Conservation (phyloP, 2,888 invertebrate genomes). For the Trissoscelio sp. region DNA sequence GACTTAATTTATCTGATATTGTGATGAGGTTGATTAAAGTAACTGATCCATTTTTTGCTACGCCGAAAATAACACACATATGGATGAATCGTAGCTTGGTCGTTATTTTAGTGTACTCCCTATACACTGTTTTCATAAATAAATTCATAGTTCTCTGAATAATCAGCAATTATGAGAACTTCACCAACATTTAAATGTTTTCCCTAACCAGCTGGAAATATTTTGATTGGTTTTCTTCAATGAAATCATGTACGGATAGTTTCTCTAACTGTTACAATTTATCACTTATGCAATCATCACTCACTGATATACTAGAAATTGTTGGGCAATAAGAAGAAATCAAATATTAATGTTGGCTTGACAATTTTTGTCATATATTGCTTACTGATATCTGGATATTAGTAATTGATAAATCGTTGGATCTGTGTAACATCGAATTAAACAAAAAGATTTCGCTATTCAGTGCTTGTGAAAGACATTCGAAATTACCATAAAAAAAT, state of each 20-base stretch:
- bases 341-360: too few relatives aligned
- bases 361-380: too few relatives aligned
- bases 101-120: constrained; percentile 62
- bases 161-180: constrained; percentile 25
- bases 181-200: not conserved
- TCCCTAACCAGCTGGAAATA: not conserved
- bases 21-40: too few relatives aligned
- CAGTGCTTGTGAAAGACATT: too few relatives aligned
- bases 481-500: too few relatives aligned
- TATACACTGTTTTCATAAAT: constrained; percentile 57
- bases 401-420: too few relatives aligned
- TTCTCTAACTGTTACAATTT: constrained; percentile 51
- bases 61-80: constrained; percentile 28
- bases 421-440: too few relatives aligned
- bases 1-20: constrained; percentile 65
- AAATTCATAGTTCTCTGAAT: constrained; percentile 63
- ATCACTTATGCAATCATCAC: constrained; percentile 60
- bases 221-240: not conserved
- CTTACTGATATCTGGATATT: too few relatives aligned
- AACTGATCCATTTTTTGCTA: too few relatives aligned
- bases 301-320: too few relatives aligned
- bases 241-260: constrained; percentile 60
- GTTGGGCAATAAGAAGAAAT: too few relatives aligned
- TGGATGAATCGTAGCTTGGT: constrained; percentile 66
- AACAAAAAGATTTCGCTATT: too few relatives aligned